These are phyloP conservation scores for Acanthurus lineatus DNA, from an alignment of 2,797 vertebrate species.

Conservation along the genomic window DNA sequence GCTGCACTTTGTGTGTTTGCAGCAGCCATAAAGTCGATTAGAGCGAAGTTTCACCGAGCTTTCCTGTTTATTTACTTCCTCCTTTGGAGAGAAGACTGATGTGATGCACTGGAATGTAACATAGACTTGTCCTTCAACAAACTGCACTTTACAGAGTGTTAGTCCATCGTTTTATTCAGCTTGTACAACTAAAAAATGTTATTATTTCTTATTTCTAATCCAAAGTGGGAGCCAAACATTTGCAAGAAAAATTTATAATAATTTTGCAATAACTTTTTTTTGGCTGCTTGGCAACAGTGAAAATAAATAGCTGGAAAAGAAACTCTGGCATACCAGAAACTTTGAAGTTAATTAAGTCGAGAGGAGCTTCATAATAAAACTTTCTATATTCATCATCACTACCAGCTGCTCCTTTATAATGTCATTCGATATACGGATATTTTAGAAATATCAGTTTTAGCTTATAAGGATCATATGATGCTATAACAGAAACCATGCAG, in stretches of 20 bases:
- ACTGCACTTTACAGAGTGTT: too few species aligned
- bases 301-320: too few species aligned
- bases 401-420: not conserved
- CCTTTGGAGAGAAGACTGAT: slow-evolving; percentile 8
- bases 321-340: too few species aligned
- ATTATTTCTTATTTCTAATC: too few species aligned
- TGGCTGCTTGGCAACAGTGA: too few species aligned
- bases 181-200: too few species aligned
- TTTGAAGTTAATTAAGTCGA: not conserved
- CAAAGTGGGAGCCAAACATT: too few species aligned
- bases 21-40: slow-evolving; percentile 67
- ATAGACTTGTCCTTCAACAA: not conserved
- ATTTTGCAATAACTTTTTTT: too few species aligned
- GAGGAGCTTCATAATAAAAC: not conserved
- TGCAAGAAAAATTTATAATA: too few species aligned
- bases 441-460: not conserved
- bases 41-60: slow-evolving; percentile 23
- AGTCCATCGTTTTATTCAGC: too few species aligned
- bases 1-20: slow-evolving; percentile 59
- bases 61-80: slow-evolving; percentile 42
- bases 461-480: not conserved
- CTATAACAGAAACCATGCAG: not conserved
- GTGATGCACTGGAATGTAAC: not conserved
- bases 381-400: not conserved
- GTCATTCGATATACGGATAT: not conserved